These are phyloP conservation scores for Eutolmus rufibarbis DNA, from an alignment of 2,888 invertebrate species.

Conservation along the genomic window DNA sequence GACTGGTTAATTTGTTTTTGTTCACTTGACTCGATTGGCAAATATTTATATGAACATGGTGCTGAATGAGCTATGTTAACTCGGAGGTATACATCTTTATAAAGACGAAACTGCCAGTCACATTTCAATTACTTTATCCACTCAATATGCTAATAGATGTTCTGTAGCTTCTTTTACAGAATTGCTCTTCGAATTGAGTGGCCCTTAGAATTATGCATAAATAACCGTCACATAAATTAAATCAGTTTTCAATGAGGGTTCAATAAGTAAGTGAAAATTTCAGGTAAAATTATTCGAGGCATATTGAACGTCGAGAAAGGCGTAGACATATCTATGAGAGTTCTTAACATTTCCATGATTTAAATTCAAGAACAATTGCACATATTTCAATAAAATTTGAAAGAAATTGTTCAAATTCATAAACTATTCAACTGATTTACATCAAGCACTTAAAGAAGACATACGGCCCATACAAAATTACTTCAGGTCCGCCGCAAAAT, in stretches of 20 bases:
- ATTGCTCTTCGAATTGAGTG: neutral
- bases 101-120: neutral
- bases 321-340: too few relatives aligned
- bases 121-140: neutral
- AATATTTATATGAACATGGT: neutral
- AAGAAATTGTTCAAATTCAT: too few relatives aligned
- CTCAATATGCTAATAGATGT: neutral
- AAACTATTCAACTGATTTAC: too few relatives aligned
- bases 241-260: neutral
- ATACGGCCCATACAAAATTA: too few relatives aligned
- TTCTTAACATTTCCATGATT: too few relatives aligned
- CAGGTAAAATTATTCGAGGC: too few relatives aligned
- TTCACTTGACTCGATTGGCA: neutral
- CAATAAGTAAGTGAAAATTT: too few relatives aligned
- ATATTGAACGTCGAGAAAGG: too few relatives aligned
- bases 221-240: neutral
- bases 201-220: neutral
- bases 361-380: too few relatives aligned
- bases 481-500: too few relatives aligned
- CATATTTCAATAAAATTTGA: too few relatives aligned
- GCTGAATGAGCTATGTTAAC: neutral
- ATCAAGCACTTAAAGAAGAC: too few relatives aligned
- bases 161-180: neutral
- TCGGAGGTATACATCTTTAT: neutral
- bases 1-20: neutral